Percentiles rank a stretch among this genome's conserved stretches.
Evolutionary conservation across 2,113 vertebrate genomes (phyloP).

Genomic region (Verasper variegatus): DNA sequence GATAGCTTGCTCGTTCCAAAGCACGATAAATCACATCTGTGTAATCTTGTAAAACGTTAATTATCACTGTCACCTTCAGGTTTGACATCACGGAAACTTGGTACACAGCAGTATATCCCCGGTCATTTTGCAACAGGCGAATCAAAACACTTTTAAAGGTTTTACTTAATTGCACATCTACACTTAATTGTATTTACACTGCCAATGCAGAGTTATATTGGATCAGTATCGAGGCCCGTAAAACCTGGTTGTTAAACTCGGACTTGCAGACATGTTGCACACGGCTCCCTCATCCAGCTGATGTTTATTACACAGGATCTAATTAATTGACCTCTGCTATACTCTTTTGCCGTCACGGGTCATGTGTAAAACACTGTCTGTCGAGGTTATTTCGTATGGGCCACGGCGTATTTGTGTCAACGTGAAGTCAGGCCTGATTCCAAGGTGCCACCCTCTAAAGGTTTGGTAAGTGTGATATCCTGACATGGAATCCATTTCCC

Average conservation of each 20-base stretch:
- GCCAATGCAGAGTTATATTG: constrained; percentile 66
- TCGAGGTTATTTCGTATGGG: constrained; percentile 66
- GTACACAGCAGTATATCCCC: constrained; percentile 14
- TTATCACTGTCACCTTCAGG: constrained; percentile 78
- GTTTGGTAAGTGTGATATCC: constrained; percentile 73
- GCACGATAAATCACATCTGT: constrained; percentile 65
- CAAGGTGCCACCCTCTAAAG: constrained; percentile 69
- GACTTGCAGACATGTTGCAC: constrained; percentile 62
- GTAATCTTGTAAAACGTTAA: constrained; percentile 71
- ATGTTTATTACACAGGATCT: constrained; percentile 68
- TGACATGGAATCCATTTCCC: constrained; percentile 75
- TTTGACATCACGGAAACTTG: constrained; percentile 50
- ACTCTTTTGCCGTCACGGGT: constrained; percentile 61
- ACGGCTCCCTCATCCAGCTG: constrained; percentile 50
- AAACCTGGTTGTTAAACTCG: constrained; percentile 68
- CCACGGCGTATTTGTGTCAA: constrained; percentile 65
- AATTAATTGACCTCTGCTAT: constrained; percentile 71
- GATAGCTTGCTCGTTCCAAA: constrained; percentile 56
- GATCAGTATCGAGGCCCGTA: constrained; percentile 63
- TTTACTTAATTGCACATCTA: constrained; percentile 68
- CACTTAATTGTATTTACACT: constrained; percentile 74
- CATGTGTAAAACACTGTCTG: constrained; percentile 53
- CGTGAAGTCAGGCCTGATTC: constrained; percentile 59
- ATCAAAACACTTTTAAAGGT: constrained; percentile 60
- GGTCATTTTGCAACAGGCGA: constrained; percentile 32